Evolutionary conservation across 2,888 invertebrate genomes (phyloP).

Genomic region (Noctua fimbriata): DNA sequence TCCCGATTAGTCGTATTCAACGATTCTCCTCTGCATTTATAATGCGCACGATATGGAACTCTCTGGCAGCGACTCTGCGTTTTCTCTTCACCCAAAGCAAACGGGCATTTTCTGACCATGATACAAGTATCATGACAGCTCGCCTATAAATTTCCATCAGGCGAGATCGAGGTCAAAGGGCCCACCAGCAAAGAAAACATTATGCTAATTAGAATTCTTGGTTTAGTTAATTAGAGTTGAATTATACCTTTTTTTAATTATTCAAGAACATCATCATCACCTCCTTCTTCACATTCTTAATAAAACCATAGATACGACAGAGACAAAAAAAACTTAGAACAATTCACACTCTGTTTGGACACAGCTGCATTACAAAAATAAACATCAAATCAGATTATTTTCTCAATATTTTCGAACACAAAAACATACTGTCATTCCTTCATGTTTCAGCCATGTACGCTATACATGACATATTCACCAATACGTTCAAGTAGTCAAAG

Average conservation of each 20-base stretch:
- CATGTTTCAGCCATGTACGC: neutral
- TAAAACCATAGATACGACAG: neutral
- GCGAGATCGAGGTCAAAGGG: neutral
- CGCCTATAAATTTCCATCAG: neutral
- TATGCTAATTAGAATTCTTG: neutral
- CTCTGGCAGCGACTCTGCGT: neutral
- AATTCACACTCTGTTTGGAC: neutral
- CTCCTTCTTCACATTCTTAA: neutral
- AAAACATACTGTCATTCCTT: neutral
- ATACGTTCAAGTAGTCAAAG: conserved; percentile 19
- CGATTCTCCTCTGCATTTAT: neutral
- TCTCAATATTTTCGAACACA: neutral
- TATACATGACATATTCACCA: conserved; percentile 4
- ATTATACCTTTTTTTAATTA: neutral
- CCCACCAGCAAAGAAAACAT: neutral
- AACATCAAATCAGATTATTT: neutral
- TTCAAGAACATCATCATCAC: neutral
- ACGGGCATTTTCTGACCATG: neutral
- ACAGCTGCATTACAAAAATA: neutral
- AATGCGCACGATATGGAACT: neutral
- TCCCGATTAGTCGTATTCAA: neutral
- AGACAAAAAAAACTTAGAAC: neutral
- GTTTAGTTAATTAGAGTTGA: neutral
- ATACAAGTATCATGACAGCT: neutral
- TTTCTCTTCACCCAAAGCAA: neutral